phyloP scores from a whole-genome alignment of 1,140 invertebrate genomes.

The Ectropis grisescens region DNA sequence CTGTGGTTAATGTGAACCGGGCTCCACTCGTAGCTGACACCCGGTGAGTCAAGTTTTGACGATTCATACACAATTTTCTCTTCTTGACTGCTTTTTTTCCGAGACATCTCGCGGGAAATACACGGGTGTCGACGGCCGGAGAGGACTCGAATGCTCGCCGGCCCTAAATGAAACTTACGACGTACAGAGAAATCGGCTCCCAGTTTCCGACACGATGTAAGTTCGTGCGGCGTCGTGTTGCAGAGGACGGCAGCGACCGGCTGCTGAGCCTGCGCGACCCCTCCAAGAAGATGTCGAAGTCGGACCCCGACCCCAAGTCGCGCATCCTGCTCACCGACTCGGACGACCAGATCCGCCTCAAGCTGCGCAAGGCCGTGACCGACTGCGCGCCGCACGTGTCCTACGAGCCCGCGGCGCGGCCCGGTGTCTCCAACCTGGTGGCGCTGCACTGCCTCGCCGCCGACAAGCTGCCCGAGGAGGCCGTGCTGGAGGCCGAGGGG shows the following conservation, averaged over 20 bases:
- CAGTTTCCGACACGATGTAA: too few species aligned
- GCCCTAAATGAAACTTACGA: too few species aligned
- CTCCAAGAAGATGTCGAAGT: slow-evolving; percentile 98
- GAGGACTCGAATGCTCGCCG: too few species aligned
- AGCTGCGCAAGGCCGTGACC: slow-evolving; percentile 93
- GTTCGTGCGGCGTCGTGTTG: not conserved
- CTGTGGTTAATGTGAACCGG: too few species aligned
- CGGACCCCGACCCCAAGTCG: slow-evolving; percentile 82
- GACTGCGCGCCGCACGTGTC: slow-evolving; percentile 81
- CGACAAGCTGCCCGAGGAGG: slow-evolving; percentile 77
- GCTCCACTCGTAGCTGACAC: too few species aligned
- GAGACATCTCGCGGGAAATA: too few species aligned
- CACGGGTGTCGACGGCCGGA: too few species aligned
- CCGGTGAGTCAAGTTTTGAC: too few species aligned
- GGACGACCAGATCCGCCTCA: slow-evolving; percentile 82
- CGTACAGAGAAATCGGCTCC: too few species aligned
- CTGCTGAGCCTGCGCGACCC: slow-evolving; percentile 89
- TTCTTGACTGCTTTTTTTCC: too few species aligned
- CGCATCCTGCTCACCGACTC: slow-evolving; percentile 87
- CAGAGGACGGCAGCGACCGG: slow-evolving; percentile 73
- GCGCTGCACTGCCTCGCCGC: slow-evolving; percentile 85
- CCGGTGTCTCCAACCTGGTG: slow-evolving; percentile 92
- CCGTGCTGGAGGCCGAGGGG: slow-evolving; percentile 76
- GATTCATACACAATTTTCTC: too few species aligned
- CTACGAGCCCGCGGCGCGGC: slow-evolving; percentile 82